Evolutionary conservation across 2,113 vertebrate species (phyloP).

Genomic region (Hyaena hyaena): DNA sequence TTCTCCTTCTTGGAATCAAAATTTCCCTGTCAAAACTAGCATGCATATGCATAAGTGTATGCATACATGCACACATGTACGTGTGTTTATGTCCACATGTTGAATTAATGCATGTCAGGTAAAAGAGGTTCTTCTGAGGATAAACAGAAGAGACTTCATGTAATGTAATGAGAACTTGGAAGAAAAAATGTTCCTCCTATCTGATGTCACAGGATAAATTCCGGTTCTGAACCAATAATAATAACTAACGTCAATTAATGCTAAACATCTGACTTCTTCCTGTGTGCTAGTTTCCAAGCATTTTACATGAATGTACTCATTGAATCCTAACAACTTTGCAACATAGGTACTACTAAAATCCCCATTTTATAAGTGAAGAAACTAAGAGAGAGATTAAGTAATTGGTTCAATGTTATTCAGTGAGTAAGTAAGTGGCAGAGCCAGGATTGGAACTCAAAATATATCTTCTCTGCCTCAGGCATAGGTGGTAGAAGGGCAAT

Average conservation of each 20-base stretch:
- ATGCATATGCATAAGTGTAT: not conserved
- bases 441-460: not conserved
- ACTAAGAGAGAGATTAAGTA: not conserved
- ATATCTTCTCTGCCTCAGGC: not conserved
- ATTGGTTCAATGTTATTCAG: not conserved
- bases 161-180: not conserved
- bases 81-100: not conserved
- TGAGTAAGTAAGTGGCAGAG: not conserved
- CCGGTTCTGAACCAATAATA: not conserved
- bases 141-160: not conserved
- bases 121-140: not conserved
- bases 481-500: not conserved
- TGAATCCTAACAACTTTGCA: not conserved
- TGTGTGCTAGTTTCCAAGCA: not conserved
- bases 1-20: constrained; percentile 2
- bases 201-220: not conserved
- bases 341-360: not conserved
- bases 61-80: not conserved
- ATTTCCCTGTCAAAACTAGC: not conserved
- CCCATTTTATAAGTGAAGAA: not conserved
- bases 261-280: not conserved
- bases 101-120: not conserved
- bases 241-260: not conserved
- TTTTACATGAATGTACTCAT: not conserved
- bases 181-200: not conserved